These are phyloP conservation scores for Anolis apletophallus DNA, from an alignment of 2,797 vertebrate species.

Conservation along the genomic window DNA sequence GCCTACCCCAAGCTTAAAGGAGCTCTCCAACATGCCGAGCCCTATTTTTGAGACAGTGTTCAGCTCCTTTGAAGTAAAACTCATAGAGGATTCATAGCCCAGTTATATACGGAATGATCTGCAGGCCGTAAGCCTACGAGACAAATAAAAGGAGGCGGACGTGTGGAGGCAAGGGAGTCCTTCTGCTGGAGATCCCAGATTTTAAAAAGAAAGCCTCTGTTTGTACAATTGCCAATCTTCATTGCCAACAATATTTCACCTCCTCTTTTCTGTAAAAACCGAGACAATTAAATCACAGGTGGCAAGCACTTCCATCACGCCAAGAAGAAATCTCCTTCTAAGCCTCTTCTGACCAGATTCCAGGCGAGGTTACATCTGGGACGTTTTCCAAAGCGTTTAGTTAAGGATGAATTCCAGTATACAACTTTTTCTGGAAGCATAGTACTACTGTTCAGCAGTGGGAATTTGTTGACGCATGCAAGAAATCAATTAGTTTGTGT, in stretches of 20 bases:
- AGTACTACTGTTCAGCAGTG: neutral
- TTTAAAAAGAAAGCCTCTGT: constrained; percentile 5
- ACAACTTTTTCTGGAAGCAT: constrained; percentile 47
- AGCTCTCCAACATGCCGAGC: no score
- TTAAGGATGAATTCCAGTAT: constrained; percentile 66
- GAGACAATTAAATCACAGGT: neutral
- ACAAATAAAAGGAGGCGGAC: neutral
- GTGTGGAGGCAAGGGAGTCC: no score
- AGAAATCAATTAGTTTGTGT: no score
- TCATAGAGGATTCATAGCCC: no score
- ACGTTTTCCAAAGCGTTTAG: constrained; percentile 66
- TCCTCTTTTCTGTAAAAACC: neutral
- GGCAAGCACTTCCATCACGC: rapidly evolving
- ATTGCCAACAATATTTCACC: constrained; percentile 3
- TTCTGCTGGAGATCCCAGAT: neutral
- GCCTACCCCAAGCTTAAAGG: no score
- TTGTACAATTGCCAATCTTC: constrained; percentile 34
- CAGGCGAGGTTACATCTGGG: constrained; percentile 64
- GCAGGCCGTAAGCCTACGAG: no score
- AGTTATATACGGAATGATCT: neutral
- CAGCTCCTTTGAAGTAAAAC: no score
- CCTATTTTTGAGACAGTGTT: no score
- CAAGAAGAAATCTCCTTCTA: neutral
- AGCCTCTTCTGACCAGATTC: constrained; percentile 61
- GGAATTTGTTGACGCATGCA: no score